A percentile compares a stretch with the other conserved stretches of the same genome.
phyloP scores from a whole-genome alignment of 2,888 invertebrate genomes.

The Thalpophila matura region DNA sequence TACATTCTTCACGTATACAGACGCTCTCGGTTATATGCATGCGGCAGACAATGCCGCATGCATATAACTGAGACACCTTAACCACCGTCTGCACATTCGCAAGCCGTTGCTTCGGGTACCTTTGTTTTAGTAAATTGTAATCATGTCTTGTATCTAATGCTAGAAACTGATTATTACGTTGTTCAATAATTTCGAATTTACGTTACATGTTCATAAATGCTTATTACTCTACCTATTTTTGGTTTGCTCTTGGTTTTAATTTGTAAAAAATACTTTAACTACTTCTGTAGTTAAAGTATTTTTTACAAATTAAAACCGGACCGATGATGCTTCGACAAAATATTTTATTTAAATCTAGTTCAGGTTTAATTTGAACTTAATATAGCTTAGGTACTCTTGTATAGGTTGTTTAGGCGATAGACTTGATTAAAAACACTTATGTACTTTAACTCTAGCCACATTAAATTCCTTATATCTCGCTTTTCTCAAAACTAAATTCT shows the following conservation, averaged over 20 bases:
- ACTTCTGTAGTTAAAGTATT: too few species aligned
- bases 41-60: conserved; percentile 34
- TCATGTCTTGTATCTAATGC: conserved; percentile 21
- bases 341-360: too few species aligned
- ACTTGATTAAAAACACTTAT: conserved; percentile 13
- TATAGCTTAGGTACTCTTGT: too few species aligned
- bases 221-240: too few species aligned
- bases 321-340: too few species aligned
- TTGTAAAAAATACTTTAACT: too few species aligned
- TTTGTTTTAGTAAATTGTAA: conserved; percentile 28
- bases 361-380: too few species aligned
- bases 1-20: too few species aligned
- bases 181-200: conserved; percentile 8
- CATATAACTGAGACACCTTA: conserved; percentile 29
- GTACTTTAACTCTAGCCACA: conserved; percentile 31
- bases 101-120: conserved; percentile 8
- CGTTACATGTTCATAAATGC: not conserved
- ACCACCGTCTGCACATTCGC: conserved; percentile 39
- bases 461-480: conserved; percentile 71
- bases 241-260: too few species aligned
- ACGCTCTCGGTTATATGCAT: conserved; percentile 12
- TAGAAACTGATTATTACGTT: conserved; percentile 1
- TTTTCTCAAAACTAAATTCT: conserved; percentile 81
- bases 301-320: too few species aligned
- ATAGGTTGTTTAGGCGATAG: too few species aligned